phyloP scores from a whole-genome alignment of 1,140 invertebrate genomes.

The Drosophila triauraria region DNA sequence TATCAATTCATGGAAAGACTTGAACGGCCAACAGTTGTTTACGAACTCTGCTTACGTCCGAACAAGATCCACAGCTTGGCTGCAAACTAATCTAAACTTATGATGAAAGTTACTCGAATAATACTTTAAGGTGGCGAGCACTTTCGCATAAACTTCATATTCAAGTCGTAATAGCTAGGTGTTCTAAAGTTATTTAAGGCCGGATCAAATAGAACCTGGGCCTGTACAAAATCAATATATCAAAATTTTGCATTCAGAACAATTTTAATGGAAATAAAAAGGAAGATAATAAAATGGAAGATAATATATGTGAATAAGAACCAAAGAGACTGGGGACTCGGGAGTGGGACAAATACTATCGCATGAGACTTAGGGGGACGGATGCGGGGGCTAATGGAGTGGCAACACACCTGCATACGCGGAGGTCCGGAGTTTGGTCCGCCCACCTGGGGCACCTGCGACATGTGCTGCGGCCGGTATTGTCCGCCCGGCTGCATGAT shows the following conservation, averaged over 20 bases:
- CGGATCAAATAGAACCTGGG: constrained; percentile 2
- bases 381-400: constrained; percentile 8
- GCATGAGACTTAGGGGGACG: constrained; percentile 16
- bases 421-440: constrained; percentile 80
- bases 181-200: constrained; percentile 40
- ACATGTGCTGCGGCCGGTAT: constrained; percentile 84
- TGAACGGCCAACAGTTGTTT: background rate
- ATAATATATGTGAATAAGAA: constrained; percentile 49
- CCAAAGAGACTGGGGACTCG: constrained; percentile 27
- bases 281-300: constrained; percentile 51
- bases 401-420: constrained; percentile 80
- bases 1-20: background rate
- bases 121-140: background rate
- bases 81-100: constrained; percentile 7
- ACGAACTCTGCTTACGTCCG: background rate
- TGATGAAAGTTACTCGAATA: background rate
- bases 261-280: constrained; percentile 68
- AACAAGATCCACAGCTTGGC: background rate
- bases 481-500: constrained; percentile 79
- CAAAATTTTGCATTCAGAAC: constrained; percentile 84
- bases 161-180: constrained; percentile 22
- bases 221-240: constrained; percentile 31
- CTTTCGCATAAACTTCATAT: constrained; percentile 28
- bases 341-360: constrained; percentile 20
- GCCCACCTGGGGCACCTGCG: constrained; percentile 85